Base-by-base conservation (phyloP, 2,797 vertebrate genomes). In the Glyptemys insculpta region DNA sequence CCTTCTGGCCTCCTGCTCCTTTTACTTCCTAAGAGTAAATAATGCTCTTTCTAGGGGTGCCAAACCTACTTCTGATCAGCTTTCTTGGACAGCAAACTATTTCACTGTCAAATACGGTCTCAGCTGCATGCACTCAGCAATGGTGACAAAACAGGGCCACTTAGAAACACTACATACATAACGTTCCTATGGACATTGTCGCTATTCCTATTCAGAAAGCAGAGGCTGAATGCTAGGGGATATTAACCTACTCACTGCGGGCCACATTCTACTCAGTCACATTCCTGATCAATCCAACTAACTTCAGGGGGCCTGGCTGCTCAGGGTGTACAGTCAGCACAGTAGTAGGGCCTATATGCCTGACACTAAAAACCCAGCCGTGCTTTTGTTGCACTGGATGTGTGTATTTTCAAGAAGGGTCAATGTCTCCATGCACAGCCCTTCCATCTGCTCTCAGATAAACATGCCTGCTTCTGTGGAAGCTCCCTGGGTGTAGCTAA, bases 251-350 rank as follows among this genome's bases (percentile, higher is more conserved):
- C 83, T 37, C 25, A 53, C 44, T 41, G 54, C 68, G 72, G 49
- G n/a, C 5, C 83, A n/a, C 50, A 83, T 50, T 83, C 44, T 41
- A 50, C 44, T 76, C 59, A 37, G 29, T 74, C 79, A 27, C 49
- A 50, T 47, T 81, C 62, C 86, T 65, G 23, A 68, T 88, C 62
- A 34, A 84, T 15, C 23, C 92, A 81, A 76, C 15, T 59, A n/a
- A 23, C 41, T 85, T 84, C 37, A n/a, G 47, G 53, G 80, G 31
- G 0, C 0, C 29, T n/a, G 19, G 0, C 29, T 34, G 23, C n/a
- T 91, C 74, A 54, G 90, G 79, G 34, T 21, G 44, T 65, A 81
- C 11, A 14, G 84, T 31, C 52, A 56, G 41, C 57, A 65, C 57
- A 81, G 72, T 62, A 80, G 50, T 44, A 80, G 27, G 49, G 12